Percentiles rank a stretch among this genome's conserved stretches.
These are phyloP conservation scores for Amia ocellicauda DNA, from an alignment of 2,113 vertebrate genomes.

Conservation along the genomic window DNA sequence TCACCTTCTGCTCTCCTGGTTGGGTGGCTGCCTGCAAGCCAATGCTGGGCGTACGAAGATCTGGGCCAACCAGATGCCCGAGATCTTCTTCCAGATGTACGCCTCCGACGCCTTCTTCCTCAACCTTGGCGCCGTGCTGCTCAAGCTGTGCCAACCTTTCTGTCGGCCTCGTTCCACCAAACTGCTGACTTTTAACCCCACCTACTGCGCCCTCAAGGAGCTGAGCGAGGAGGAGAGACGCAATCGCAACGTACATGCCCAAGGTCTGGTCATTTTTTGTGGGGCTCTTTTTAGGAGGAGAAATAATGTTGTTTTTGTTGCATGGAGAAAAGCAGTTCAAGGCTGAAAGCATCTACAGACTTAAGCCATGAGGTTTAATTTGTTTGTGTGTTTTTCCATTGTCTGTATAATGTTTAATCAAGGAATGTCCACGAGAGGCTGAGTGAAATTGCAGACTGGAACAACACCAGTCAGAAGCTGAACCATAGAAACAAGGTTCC, in stretches of 20 bases:
- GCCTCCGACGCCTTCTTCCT: constrained; percentile 94
- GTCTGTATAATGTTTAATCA: too few species aligned
- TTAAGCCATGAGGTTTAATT: too few species aligned
- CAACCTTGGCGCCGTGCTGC: constrained; percentile 86
- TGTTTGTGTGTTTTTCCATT: too few species aligned
- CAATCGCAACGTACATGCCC: constrained; percentile 85
- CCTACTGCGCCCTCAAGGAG: constrained; percentile 89
- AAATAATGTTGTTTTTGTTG: too few species aligned
- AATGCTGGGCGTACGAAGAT: constrained; percentile 92
- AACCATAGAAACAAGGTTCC: too few species aligned
- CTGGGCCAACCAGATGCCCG: constrained; percentile 98
- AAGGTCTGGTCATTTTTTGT: constrained; percentile 59
- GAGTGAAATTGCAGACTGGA: too few species aligned
- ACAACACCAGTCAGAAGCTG: too few species aligned
- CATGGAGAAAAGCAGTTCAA: too few species aligned
- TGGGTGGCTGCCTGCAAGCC: constrained; percentile 89
- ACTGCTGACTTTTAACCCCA: constrained; percentile 91
- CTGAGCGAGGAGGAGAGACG: constrained; percentile 88
- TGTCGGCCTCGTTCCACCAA: constrained; percentile 83
- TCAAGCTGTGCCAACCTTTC: constrained; percentile 97
- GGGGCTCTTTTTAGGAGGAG: neutral
- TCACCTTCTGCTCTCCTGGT: constrained; percentile 88
- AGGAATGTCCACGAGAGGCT: too few species aligned
- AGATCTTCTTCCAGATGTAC: constrained; percentile 96
- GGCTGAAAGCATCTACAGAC: too few species aligned